Evolutionary conservation across 2,888 invertebrate species (phyloP), one percentile per base, ranked within the genome.

Genomic region (Sesia apiformis): DNA sequence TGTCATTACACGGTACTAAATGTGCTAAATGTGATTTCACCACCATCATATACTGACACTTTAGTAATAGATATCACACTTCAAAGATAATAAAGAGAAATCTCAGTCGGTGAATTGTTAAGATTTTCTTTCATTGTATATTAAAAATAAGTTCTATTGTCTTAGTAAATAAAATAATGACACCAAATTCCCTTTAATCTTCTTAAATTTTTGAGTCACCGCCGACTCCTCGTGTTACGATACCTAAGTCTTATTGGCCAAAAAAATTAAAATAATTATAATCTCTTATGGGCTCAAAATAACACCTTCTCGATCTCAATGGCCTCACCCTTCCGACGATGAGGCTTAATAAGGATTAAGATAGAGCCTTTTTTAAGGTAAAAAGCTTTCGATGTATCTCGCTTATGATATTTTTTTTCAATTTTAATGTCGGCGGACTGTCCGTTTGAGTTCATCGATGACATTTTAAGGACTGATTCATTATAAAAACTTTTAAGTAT

Each of bases 321-420:
- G 69, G 73, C 76, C 65, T 73, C 76, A 78, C 81, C 81, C 81
- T 79, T 81, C 68, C 69, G 74, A 69, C 72, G 78, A 78, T 72
- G 76, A 75, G 74, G 78, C 78, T 87, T 86, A 86, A 81, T 81
- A 82, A 81, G 84, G 87, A 86, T 88, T 88, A 86, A 87, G 86
- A 87, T 87, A 87, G 69, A 76, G 74, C 74, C 75, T 78, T 82
- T 80, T 84, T 83, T 71, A 74, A 78, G 72, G 78, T 84, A 86
- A 87, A 87, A 83, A 81, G 81, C 81, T 86, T 86, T 85, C 75
- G 73, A 79, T 84, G 81, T 86, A 79, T 75, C 74, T 73, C 68
- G 69, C 63, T 77, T 76, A 73, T 69, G 64, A 62, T 67, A 63
- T 69, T 62, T 62, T 66, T 74, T 78, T 23, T 23, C 2, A 75